Evolutionary conservation across 1,140 invertebrate genomes (phyloP), one percentile per base, ranked within the genome.

Genomic region (Lerema accius): DNA sequence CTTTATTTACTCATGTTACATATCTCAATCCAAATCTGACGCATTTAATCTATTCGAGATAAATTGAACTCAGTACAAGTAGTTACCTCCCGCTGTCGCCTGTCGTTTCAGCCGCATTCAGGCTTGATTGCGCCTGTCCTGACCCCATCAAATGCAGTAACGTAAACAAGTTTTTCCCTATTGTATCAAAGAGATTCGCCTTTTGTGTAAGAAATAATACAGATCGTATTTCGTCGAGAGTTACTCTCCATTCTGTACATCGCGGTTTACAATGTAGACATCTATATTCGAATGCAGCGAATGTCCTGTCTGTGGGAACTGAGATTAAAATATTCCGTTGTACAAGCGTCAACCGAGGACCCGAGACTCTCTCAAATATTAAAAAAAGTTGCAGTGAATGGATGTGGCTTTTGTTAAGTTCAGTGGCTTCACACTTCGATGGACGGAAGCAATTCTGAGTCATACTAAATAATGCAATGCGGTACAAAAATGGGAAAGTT

Each of bases 131-230:
- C 69, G 65, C 59, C 67, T 7, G 63, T 59, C 55, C 45, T 61
- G 42, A 32, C 51, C 48, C 71, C 75, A 68, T 76, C 71, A 80
- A 56, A 56, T 69, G 64, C 69, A 78, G 50, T 73, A 73, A 72
- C 69, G 67, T 75, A 78, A 79, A 80, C 76, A 80, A 78, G 72
- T 73, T 80, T 74, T 72, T 65, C 71, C 50, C 60, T 50, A 71
- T 73, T 75, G 64, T 77, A 69, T 71, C 73, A 77, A 78, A 82
- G 68, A 66, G 63, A 46, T 35, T 50, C 23, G 35, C 32, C 66
- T 75, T 60, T 81, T 78, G 69, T 73, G 45, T 58, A 28, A 62
- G 59, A 69, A 67, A 81, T 78, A 78, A 72, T 71, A 71, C 56
- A 77, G 66, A 77, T 71, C 71, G 64, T 75, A 69, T 75, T 67